Evolutionary conservation across 2,797 vertebrate genomes (phyloP), one percentile per base, ranked within the genome.

Genomic region (Melopsittacus undulatus): DNA sequence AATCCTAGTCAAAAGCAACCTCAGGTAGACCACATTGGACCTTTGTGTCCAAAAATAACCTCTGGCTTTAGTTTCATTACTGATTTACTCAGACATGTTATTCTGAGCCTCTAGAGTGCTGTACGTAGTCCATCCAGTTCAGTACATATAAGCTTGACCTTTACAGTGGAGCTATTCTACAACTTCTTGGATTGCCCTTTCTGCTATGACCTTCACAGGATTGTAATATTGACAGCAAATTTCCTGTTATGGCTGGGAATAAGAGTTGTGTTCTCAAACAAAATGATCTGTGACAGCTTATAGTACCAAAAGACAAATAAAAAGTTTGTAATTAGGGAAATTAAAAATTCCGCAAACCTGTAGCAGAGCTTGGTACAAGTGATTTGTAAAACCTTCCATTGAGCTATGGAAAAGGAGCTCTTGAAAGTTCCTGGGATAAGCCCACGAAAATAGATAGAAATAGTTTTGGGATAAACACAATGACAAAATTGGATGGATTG

Each of bases 201-300:
- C 68, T 68, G 42, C 66, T 74, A 30, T n/a, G 61, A 91, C 40
- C 42, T 61, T 85, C 61, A 80, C 11, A 67, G 13, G 78, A 73
- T 36, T 56, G 74, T 45, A 90, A 38, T 49, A 36, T 17, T 49
- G 54, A 88, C 40, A 89, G 40, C 27, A 93, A 94, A 79, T 75
- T 24, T 42, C 23, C 52, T 81, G 24, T 90, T 13, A 8, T 43
- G 14, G 12, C 1, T 75, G 16, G 38, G n/a, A 40, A 89, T 52
- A 85, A 89, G 20, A 63, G n/a, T 82, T n/a, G 18, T 22, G 32
- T 79, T 86, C 54, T 94, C 48, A 93, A 94, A 74, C 51, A 84
- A 42, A 61, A 90, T 14, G 48, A 29, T 36, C 51, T 83, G 56
- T 59, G 68, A 34, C 56, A 80, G 59, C 52, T 68, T 64, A 56